phyloP scores from a whole-genome alignment of 2,888 invertebrate species.

The Dusona sp. region DNA sequence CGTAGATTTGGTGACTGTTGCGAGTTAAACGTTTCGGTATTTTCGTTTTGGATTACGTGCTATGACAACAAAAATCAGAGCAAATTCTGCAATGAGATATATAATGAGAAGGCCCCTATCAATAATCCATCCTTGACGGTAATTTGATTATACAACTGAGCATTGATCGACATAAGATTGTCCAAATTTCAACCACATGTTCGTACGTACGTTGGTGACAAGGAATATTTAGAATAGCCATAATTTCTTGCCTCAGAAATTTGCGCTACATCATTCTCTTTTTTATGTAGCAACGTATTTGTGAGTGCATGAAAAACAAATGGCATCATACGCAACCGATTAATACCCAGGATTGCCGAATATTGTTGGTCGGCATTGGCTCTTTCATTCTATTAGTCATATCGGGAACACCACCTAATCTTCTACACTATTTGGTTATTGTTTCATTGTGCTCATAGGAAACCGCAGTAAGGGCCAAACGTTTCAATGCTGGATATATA shows the following conservation, averaged over 20 bases:
- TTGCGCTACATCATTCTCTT: background rate
- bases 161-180: too few relatives aligned
- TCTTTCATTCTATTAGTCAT: conserved; percentile 10
- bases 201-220: too few relatives aligned
- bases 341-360: conserved; percentile 9
- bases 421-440: background rate
- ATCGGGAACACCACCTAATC: background rate
- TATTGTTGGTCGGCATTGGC: background rate
- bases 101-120: too few relatives aligned
- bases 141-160: too few relatives aligned
- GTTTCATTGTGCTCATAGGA: conserved; percentile 15
- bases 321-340: background rate
- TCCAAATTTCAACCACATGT: too few relatives aligned
- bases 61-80: too few relatives aligned
- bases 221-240: background rate
- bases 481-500: background rate
- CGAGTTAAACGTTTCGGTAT: too few relatives aligned
- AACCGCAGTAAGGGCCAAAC: background rate
- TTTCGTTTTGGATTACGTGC: too few relatives aligned
- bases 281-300: background rate
- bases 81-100: too few relatives aligned
- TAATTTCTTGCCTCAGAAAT: background rate
- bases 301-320: background rate
- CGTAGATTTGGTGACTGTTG: background rate
- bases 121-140: too few relatives aligned